These are phyloP conservation scores for Ectemnius lituratus DNA, from an alignment of 2,888 invertebrate species.

Conservation along the genomic window DNA sequence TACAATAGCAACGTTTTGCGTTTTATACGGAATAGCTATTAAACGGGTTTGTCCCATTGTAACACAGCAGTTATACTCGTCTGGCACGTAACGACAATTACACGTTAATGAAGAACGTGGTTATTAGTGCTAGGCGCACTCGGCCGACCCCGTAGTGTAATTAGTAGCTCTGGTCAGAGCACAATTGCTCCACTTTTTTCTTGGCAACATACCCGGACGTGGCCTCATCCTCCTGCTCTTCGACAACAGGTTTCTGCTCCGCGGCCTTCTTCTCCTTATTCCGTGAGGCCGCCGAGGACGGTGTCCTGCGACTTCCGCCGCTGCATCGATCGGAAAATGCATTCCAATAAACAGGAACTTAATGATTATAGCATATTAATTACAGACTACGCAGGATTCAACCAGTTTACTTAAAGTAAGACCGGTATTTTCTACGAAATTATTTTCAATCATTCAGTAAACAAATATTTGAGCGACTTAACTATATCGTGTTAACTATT, in stretches of 20 bases:
- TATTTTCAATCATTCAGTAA: too few relatives aligned
- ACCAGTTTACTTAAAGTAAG: too few relatives aligned
- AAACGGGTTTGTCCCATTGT: too few relatives aligned
- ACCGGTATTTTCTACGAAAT: too few relatives aligned
- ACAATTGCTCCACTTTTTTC: slow-evolving; percentile 55
- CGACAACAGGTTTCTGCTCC: slow-evolving; percentile 52
- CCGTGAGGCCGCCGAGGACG: slow-evolving; percentile 33
- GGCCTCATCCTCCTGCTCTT: slow-evolving; percentile 41
- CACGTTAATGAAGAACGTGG: slow-evolving; percentile 29
- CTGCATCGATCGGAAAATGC: slow-evolving; percentile 20
- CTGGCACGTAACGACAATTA: slow-evolving; percentile 6
- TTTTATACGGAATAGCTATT: too few relatives aligned
- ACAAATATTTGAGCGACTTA: too few relatives aligned
- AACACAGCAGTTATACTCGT: background rate
- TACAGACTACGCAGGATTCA: too few relatives aligned
- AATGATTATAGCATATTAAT: too few relatives aligned
- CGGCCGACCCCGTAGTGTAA: slow-evolving; percentile 34
- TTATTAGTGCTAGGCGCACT: slow-evolving; percentile 33
- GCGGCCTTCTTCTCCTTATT: slow-evolving; percentile 53
- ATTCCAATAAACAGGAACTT: background rate
- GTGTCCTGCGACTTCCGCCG: slow-evolving; percentile 39
- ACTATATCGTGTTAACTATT: too few relatives aligned
- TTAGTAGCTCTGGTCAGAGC: slow-evolving; percentile 42
- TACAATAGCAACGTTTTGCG: too few relatives aligned
- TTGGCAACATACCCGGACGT: slow-evolving; percentile 47